Evolutionary conservation across 53 echinoderm and acorn worm genomes (phyloP), one percentile per base, ranked within the genome.

Genomic region (Paelopatides confundens): DNA sequence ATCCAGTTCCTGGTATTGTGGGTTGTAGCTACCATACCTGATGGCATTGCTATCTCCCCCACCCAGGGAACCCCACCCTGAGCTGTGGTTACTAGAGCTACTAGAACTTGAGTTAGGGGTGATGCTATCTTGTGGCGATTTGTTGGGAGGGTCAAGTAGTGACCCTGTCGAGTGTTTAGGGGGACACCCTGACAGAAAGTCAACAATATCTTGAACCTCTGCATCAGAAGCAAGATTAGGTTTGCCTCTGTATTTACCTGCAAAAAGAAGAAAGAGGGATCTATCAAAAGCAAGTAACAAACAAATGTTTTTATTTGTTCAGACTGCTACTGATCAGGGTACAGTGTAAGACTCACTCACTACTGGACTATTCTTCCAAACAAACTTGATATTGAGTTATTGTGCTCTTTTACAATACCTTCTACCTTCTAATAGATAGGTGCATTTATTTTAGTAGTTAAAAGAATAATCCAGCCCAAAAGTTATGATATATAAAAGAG

Each of bases 191-290:
- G 98, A 98, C 38, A 98, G 77, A 50, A 98, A 88, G 79, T 98
- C 95, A 51, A 98, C 95, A 3, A 98, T 88, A 47, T 95, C 94
- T 53, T 95, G 95, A n/a, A 98, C 89, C 35, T 95, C 95, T 14
- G 91, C 77, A 87, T 98, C 98, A 3, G 95, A 91, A 32, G 93
- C 95, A 24, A 96, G 89, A 31, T 94, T 92, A 52, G 94, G 92
- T 71, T 70, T 89, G 13, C 77, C 81, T 76, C 77, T 90, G 15
- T 64, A 65, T 65, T 64, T 83, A 2, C 65, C 84, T 63, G 65
- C 48, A 67, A 67, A 31, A 31, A 67, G 3, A 58, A 6, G 18
- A 58, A 21, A 3, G 15, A 18, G 58, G 15, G 6, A 15, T 21
- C 3, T 18, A 18, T 58, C 15, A 6, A 5, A 58, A 58, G 21